phyloP scores from a whole-genome alignment of 1,140 invertebrate genomes.

The Pseudomyrmex concolor region DNA sequence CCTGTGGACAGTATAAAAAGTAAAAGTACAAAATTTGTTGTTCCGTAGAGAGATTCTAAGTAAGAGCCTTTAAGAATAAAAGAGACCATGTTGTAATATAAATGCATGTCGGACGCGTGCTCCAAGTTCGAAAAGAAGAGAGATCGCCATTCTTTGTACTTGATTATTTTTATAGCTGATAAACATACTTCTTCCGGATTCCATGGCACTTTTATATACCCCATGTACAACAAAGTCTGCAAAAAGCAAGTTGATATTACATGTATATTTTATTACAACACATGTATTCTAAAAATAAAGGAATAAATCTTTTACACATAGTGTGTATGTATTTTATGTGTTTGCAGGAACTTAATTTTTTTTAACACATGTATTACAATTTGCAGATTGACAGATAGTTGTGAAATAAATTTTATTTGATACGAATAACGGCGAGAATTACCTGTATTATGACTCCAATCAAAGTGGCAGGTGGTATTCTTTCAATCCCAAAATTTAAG shows the following conservation, averaged over 20 bases:
- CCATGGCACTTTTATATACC: constrained; percentile 86
- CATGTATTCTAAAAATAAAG: no score
- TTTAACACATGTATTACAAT: neutral
- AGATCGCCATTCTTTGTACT: constrained; percentile 86
- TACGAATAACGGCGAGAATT: constrained; percentile 54
- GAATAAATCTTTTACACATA: no score
- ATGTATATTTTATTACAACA: no score
- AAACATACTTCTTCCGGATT: constrained; percentile 87
- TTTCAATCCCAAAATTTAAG: constrained; percentile 86
- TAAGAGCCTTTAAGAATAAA: constrained; percentile 88
- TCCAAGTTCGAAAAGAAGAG: constrained; percentile 88
- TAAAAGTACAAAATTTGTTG: constrained; percentile 86
- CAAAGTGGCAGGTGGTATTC: constrained; percentile 88
- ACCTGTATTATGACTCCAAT: constrained; percentile 85
- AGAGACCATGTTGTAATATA: constrained; percentile 92
- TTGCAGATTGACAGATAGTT: neutral
- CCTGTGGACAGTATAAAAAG: constrained; percentile 86
- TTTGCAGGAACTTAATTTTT: neutral
- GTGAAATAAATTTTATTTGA: neutral
- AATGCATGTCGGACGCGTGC: constrained; percentile 90
- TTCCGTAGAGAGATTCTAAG: constrained; percentile 87
- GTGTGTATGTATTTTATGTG: neutral
- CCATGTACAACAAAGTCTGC: constrained; percentile 84
- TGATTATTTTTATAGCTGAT: constrained; percentile 86
- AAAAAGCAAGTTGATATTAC: constrained; percentile 39